Evolutionary conservation across 2,797 vertebrate species (phyloP).

Genomic region (Ptychadena robeensis): DNA sequence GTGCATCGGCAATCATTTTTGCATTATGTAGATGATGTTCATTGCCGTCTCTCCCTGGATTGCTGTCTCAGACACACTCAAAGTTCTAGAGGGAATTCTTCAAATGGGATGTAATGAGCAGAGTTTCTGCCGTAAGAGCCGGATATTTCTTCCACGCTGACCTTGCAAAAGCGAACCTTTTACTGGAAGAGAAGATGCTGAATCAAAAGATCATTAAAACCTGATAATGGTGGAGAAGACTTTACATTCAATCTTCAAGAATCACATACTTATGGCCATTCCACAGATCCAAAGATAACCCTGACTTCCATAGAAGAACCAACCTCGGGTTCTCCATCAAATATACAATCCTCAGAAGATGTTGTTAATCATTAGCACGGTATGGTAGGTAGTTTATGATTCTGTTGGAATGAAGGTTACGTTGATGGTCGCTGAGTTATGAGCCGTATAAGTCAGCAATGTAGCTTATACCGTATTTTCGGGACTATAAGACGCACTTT

Average conservation of each 20-base stretch:
- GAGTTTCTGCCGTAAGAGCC: slow-evolving; percentile 34
- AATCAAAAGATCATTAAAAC: background rate
- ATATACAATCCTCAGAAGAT: too few species aligned
- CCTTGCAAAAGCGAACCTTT: slow-evolving; percentile 46
- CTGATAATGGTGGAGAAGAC: background rate
- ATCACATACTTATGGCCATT: background rate
- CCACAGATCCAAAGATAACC: too few species aligned
- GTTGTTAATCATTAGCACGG: too few species aligned
- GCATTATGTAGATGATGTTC: slow-evolving; percentile 14
- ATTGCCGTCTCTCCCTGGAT: slow-evolving; percentile 1
- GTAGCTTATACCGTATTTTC: background rate
- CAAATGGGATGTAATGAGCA: slow-evolving; percentile 49
- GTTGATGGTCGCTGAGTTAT: too few species aligned
- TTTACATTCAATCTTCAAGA: background rate
- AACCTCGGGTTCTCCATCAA: too few species aligned
- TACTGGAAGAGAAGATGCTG: slow-evolving; percentile 46
- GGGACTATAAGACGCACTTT: too few species aligned
- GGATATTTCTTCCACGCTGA: slow-evolving; percentile 44
- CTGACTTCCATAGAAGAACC: too few species aligned
- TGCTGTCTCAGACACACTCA: slow-evolving; percentile 8
- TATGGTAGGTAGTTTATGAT: too few species aligned
- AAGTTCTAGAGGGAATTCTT: slow-evolving; percentile 49
- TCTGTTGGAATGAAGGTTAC: too few species aligned
- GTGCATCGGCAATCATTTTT: background rate
- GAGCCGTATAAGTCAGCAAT: too few species aligned